Conservation (phyloP, 2,888 invertebrate genomes). For the Lissocephala sabroskyi region DNA sequence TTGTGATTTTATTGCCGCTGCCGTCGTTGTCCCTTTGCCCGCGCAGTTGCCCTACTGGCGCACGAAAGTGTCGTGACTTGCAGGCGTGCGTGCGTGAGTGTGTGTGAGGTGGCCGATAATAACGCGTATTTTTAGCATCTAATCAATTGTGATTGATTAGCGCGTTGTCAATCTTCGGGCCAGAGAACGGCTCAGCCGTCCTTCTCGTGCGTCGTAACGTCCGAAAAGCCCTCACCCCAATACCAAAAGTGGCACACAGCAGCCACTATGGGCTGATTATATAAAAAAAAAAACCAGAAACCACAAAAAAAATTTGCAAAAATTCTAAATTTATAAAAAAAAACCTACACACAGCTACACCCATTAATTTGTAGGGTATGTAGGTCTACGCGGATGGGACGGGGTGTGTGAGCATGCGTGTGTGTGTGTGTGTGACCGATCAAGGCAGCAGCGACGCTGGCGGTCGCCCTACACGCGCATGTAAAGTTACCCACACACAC, state of each 20-base stretch:
- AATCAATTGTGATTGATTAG: slow-evolving; percentile 56
- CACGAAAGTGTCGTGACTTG: too few species aligned
- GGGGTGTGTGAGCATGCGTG: slow-evolving; percentile 3
- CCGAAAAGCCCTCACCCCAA: slow-evolving; percentile 25
- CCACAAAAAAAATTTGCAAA: slow-evolving; percentile 40
- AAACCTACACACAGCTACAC: slow-evolving; percentile 12
- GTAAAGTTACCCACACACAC: slow-evolving; percentile 47
- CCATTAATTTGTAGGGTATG: slow-evolving; percentile 4
- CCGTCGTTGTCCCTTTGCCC: not conserved
- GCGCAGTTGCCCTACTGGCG: too few species aligned
- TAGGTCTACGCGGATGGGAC: slow-evolving; percentile 2
- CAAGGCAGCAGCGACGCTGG: slow-evolving; percentile 39
- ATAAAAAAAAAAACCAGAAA: slow-evolving; percentile 47
- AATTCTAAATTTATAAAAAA: slow-evolving; percentile 60
- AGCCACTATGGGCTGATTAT: slow-evolving; percentile 32
- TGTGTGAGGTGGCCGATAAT: slow-evolving; percentile 52
- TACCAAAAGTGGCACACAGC: slow-evolving; percentile 9
- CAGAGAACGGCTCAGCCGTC: too few species aligned
- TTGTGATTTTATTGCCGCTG: not conserved
- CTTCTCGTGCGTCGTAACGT: too few species aligned
- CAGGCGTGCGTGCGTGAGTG: slow-evolving; percentile 1
- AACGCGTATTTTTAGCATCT: slow-evolving; percentile 55
- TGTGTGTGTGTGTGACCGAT: slow-evolving; percentile 30
- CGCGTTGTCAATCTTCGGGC: slow-evolving; percentile 39
- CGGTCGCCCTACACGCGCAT: slow-evolving; percentile 61